These are phyloP conservation scores for Epizoanthus ramosus DNA, from an alignment of 92 coral and sea anemone species.

Conservation along the genomic window DNA sequence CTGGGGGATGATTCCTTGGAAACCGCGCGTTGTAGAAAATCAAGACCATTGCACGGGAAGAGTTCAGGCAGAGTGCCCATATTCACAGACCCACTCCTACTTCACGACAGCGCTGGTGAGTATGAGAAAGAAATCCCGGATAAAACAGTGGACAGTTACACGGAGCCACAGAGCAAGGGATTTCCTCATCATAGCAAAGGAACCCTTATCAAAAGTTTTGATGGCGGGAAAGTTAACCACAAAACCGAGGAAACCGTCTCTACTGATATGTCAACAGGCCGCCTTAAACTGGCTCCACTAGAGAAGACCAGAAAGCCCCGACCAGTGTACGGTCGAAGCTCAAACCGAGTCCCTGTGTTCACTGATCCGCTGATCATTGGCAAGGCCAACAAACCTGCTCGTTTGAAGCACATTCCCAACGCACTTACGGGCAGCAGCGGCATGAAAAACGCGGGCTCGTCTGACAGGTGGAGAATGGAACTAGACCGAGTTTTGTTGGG, in stretches of 20 bases:
- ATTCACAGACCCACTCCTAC: conserved; percentile 21
- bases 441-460: neutral
- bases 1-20: neutral
- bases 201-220: neutral
- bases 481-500: conserved; percentile 22
- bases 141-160: neutral
- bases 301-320: conserved; percentile 21
- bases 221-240: neutral
- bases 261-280: neutral
- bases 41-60: conserved; percentile 36
- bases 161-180: neutral
- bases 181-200: neutral
- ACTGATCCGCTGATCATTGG: conserved; percentile 23
- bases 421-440: neutral
- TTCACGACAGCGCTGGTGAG: conserved; percentile 3
- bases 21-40: neutral
- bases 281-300: conserved; percentile 15
- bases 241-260: neutral
- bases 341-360: conserved; percentile 16
- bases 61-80: conserved; percentile 24
- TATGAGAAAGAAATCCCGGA: conserved; percentile 18
- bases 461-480: conserved; percentile 17
- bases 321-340: conserved; percentile 16
- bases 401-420: conserved; percentile 22
- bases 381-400: conserved; percentile 9